phyloP scores from a whole-genome alignment of 2,113 vertebrate species.

The Macroglossus sobrinus region DNA sequence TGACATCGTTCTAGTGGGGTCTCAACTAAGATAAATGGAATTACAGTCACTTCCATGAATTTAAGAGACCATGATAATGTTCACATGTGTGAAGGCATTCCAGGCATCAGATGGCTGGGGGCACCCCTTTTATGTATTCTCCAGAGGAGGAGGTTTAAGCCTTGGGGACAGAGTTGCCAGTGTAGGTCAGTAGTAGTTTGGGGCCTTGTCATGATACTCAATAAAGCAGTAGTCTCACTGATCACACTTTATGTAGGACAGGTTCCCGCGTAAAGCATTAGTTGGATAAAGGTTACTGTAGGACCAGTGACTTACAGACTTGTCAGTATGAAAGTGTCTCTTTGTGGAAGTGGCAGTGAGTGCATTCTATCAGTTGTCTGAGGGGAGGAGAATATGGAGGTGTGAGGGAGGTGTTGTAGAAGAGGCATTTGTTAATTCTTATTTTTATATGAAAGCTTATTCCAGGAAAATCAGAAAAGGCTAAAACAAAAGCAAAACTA shows the following conservation, averaged over 20 bases:
- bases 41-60: background rate
- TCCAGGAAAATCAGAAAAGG: background rate
- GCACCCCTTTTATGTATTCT: background rate
- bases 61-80: background rate
- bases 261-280: background rate
- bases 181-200: background rate
- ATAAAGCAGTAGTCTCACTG: background rate
- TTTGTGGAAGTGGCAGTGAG: background rate
- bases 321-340: background rate
- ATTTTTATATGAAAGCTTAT: background rate
- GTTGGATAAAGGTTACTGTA: background rate
- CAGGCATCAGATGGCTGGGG: background rate
- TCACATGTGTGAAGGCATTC: background rate
- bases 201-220: background rate
- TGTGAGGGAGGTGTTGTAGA: background rate
- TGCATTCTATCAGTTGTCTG: background rate
- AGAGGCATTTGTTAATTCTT: background rate
- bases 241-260: background rate
- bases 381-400: too few relatives aligned
- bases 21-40: background rate
- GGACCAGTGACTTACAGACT: background rate
- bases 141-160: background rate
- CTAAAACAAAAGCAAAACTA: background rate
- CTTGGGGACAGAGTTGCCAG: background rate
- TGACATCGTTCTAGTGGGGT: background rate